Evolutionary conservation across 2,797 vertebrate genomes (phyloP), one percentile per base, ranked within the genome.

Genomic region (Cuniculus paca): DNA sequence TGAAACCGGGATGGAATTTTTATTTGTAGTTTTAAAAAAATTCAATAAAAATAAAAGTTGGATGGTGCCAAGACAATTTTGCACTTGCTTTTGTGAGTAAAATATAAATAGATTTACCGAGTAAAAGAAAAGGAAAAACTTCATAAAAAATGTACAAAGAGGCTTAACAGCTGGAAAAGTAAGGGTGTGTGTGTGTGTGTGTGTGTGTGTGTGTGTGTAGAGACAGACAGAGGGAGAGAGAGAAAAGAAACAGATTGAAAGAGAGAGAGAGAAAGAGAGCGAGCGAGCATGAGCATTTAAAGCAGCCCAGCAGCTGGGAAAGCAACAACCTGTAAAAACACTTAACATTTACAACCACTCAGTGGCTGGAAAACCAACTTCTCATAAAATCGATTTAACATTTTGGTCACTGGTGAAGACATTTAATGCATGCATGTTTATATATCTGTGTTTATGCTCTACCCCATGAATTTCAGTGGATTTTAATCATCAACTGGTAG

Each of bases 371-470:
- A 98, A 98, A 98, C 97, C 97, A 98, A 98, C 98, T 98, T 98
- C 98, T 99, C 98, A 98, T 98, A 98, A 99, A 99, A 98, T 98
- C 98, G 97, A 98, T 98, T 98, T 98, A 99, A 98, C 98, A 98
- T 98, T 98, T 98, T 98, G 97, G 98, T 98, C 87, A 97, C 98
- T 98, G 97, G 97, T 98, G 98, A 98, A 98, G 98, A 98, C 98
- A 98, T 98, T 98, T 96, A 95, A 97, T 94, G 93, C 97, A 96
- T 96, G 94, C 95, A 72, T 98, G 95, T 98, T 97, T 98, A 97
- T 97, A 88, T 86, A 85, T 98, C 97, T 98, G 96, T 98, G 98
- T 98, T 98, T 98, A 98, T 93, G 60, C 54, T 95, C 54, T 22
- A 93, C 52, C 95, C 72, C 50, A 22, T 78, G 91, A 58, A 90